Conservation (phyloP, 1,140 invertebrate genomes). For the Manduca sexta region DNA sequence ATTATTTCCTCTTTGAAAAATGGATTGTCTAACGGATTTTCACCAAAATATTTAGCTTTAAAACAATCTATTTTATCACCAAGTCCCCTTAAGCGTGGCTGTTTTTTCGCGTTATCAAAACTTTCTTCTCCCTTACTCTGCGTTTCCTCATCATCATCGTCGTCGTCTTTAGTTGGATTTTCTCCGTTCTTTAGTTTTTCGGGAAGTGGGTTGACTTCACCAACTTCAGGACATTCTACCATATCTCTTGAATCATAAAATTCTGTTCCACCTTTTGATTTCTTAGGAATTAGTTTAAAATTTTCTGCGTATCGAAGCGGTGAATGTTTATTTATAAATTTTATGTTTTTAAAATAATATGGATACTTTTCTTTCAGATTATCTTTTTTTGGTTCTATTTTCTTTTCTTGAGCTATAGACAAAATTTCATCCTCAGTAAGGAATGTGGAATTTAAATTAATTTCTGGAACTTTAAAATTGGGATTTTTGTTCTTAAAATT, state of each 20-base stretch:
- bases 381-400: slow-evolving; percentile 24
- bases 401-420: slow-evolving; percentile 27
- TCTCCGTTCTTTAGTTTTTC: slow-evolving; percentile 68
- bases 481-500: slow-evolving; percentile 26
- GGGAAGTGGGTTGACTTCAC: slow-evolving; percentile 69
- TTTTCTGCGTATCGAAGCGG: slow-evolving; percentile 76
- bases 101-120: slow-evolving; percentile 34
- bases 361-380: slow-evolving; percentile 64
- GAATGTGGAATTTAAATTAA: slow-evolving; percentile 43
- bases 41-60: slow-evolving; percentile 82
- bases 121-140: slow-evolving; percentile 18
- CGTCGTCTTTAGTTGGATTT: slow-evolving; percentile 30
- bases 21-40: slow-evolving; percentile 83
- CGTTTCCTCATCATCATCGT: slow-evolving; percentile 17
- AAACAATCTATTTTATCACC: slow-evolving; percentile 84
- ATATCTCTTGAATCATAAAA: slow-evolving; percentile 75
- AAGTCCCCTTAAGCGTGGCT: slow-evolving; percentile 68
- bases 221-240: slow-evolving; percentile 70
- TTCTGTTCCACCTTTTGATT: slow-evolving; percentile 72
- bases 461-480: slow-evolving; percentile 36
- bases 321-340: slow-evolving; percentile 68
- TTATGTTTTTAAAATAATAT: slow-evolving; percentile 62
- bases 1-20: slow-evolving; percentile 78
- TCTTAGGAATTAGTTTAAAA: slow-evolving; percentile 72
- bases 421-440: slow-evolving; percentile 31